Base-by-base conservation (phyloP, 2,113 vertebrate genomes). In the Galbula dea region DNA sequence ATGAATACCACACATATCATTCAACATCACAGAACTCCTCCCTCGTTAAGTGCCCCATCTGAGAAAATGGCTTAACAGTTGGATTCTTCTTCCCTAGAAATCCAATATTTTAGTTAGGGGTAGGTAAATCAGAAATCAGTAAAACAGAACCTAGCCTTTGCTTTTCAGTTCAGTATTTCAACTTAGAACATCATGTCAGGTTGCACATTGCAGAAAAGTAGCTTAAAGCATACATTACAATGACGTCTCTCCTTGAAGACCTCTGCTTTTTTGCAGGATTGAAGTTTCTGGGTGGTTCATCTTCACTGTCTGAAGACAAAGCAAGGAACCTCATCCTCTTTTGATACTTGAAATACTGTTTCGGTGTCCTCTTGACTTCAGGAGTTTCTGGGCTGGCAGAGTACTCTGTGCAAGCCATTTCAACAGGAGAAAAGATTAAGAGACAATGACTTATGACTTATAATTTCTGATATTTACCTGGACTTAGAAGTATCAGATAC, bases 321-420 rank as follows among this genome's bases (percentile, higher is more conserved):
- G 98, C 98, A 6, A 98, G 95, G 91, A 98, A 98, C 7, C 97
- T 97, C 32, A 98, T 96, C 76, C 98, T 97, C 94, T 84, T 97
- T 92, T 51, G 93, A 82, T 17, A 92, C 66, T 92, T 96, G 96
- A 98, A 95, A 34, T 97, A 95, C 19, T 34, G 18, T 8, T 77
- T 86, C 43, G 19, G 52, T 29, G 96, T 94, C 61, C 97, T 97
- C 81, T 98, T 96, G 68, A 86, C 84, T 94, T 97, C 96, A 37
- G 98, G 96, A 76, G 97, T 97, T 97, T 98, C 98, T 68, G 98
- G 96, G 85, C 98, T 61, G 43, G 96, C 82, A 18, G 97, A 92
- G 89, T 89, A 95, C 68, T 89, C 97, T 98, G 91, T 18, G 66
- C 79, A 95, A 95, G 32, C 8, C 41, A 95, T 94, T 96, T 45